phyloP scores from a whole-genome alignment of 37 sponge, comb jelly and placozoan species.

The Chondrosia reniformis region DNA sequence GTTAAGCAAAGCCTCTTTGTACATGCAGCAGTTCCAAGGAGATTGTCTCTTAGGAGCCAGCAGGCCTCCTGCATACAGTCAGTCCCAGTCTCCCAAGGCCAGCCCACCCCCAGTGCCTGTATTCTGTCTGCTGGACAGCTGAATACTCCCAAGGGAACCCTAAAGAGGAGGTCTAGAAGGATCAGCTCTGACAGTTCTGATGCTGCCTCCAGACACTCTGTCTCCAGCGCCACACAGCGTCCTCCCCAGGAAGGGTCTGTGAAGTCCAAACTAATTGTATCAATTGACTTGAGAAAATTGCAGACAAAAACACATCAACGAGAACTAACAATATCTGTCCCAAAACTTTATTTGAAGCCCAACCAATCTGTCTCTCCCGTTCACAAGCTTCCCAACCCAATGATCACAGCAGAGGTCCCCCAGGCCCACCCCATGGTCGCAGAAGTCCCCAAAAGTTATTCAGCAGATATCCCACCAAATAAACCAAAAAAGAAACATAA shows the following conservation, averaged over 20 bases:
- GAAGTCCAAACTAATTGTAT: not conserved
- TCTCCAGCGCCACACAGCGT: no score
- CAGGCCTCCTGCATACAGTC: no score
- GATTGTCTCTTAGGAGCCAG: no score
- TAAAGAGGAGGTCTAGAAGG: not conserved
- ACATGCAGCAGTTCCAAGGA: no score
- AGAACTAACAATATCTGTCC: not conserved
- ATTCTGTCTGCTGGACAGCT: not conserved
- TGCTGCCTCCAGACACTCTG: no score
- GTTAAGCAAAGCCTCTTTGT: no score
- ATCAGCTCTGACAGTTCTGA: not conserved
- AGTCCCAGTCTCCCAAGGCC: no score
- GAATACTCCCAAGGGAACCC: not conserved
- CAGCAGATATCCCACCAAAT: not conserved
- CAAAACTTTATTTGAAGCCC: not conserved
- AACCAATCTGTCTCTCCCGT: not conserved
- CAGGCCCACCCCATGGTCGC: no score
- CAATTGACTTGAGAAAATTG: not conserved
- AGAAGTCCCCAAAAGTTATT: not conserved
- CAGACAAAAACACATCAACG: no score
- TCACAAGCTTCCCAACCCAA: not conserved
- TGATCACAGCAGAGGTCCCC: not conserved
- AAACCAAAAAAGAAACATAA: not conserved
- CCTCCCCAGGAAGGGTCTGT: not conserved
- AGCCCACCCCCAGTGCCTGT: no score